These are phyloP conservation scores for Pegoplata infirma DNA, from an alignment of 2,888 invertebrate species.

Conservation along the genomic window DNA sequence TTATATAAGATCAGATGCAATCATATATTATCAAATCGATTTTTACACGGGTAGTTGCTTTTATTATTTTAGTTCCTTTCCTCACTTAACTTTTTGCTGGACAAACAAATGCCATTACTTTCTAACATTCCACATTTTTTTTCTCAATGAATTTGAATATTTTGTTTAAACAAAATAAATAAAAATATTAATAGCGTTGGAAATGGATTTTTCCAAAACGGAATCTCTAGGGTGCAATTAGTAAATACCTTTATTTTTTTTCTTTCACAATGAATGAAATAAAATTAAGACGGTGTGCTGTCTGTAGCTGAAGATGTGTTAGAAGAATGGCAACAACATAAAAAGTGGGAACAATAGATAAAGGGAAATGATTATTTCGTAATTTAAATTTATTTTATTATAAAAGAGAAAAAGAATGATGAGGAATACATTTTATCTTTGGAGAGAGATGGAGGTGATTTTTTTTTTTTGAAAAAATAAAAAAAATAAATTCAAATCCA, in stretches of 20 bases:
- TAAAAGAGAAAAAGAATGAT: constrained; percentile 38
- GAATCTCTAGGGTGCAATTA: constrained; percentile 59
- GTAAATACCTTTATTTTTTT: constrained; percentile 44
- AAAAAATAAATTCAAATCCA: constrained; percentile 26
- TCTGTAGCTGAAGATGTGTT: not conserved
- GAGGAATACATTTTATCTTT: constrained; percentile 20
- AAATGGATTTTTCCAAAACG: constrained; percentile 38
- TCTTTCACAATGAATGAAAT: constrained; percentile 14
- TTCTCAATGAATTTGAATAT: constrained; percentile 21
- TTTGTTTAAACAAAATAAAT: constrained; percentile 22
- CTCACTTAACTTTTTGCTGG: no score
- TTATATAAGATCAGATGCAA: no score
- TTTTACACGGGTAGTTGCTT: no score
- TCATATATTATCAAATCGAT: no score
- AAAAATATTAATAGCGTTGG: constrained; percentile 16
- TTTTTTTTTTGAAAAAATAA: constrained; percentile 2
- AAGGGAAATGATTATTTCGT: constrained; percentile 51
- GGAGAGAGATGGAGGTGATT: not conserved
- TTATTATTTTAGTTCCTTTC: no score
- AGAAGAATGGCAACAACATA: constrained; percentile 7
- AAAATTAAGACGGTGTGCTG: constrained; percentile 45
- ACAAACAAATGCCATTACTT: not conserved
- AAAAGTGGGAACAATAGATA: constrained; percentile 33
- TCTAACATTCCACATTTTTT: constrained; percentile 17
- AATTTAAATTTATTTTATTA: constrained; percentile 48